phyloP scores from a whole-genome alignment of 1,140 invertebrate genomes.

The Protaetia brevitarsis region DNA sequence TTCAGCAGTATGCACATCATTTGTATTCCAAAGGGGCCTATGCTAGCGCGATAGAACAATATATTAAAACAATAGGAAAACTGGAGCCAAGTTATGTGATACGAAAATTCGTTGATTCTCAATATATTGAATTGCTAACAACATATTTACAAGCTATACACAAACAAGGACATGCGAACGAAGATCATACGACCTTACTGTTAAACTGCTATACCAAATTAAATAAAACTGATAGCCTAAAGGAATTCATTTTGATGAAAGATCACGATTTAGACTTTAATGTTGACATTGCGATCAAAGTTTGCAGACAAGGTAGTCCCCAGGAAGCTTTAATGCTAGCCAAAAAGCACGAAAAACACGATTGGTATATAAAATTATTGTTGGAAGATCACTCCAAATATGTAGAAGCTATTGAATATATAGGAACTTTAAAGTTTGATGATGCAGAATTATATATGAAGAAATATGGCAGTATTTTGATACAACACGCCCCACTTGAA shows the following conservation, averaged over 20 bases:
- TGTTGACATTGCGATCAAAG: slow-evolving; percentile 90
- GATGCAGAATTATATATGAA: slow-evolving; percentile 80
- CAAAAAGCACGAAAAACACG: slow-evolving; percentile 77
- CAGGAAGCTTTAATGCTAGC: slow-evolving; percentile 82
- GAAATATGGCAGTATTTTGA: slow-evolving; percentile 79
- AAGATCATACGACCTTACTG: slow-evolving; percentile 88
- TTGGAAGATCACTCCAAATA: slow-evolving; percentile 84
- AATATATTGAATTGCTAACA: slow-evolving; percentile 84
- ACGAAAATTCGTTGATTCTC: slow-evolving; percentile 85
- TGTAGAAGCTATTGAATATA: slow-evolving; percentile 76
- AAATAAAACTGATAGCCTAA: slow-evolving; percentile 71
- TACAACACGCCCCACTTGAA: slow-evolving; percentile 75
- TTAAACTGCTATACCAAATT: slow-evolving; percentile 89
- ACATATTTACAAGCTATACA: slow-evolving; percentile 86
- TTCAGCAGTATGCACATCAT: slow-evolving; percentile 90
- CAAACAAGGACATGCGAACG: slow-evolving; percentile 78
- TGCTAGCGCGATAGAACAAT: slow-evolving; percentile 87
- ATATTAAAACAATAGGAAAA: slow-evolving; percentile 90
- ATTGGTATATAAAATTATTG: slow-evolving; percentile 86
- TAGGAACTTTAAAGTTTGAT: slow-evolving; percentile 68
- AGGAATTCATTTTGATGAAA: slow-evolving; percentile 86
- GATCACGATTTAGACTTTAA: slow-evolving; percentile 86
- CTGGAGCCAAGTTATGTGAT: slow-evolving; percentile 93
- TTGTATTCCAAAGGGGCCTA: slow-evolving; percentile 86
- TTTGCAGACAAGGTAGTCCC: slow-evolving; percentile 72